These are phyloP conservation scores for Isichthys henryi DNA, from an alignment of 2,113 vertebrate species.

Conservation along the genomic window DNA sequence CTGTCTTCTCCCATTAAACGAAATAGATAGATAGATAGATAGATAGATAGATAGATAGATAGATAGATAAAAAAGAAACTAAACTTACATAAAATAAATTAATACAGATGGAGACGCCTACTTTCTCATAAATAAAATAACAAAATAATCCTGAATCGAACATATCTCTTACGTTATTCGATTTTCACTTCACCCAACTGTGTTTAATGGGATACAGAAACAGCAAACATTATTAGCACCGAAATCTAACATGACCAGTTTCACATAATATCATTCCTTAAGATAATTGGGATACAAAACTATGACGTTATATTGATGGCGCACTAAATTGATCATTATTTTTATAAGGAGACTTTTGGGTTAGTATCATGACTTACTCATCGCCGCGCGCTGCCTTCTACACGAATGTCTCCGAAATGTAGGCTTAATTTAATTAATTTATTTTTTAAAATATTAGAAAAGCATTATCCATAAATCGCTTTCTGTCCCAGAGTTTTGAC, in stretches of 20 bases:
- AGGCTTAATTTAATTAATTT: neutral
- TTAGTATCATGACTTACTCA: neutral
- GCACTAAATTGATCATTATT: neutral
- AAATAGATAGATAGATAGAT: neutral
- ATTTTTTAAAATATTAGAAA: neutral
- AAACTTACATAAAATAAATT: neutral
- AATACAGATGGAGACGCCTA: neutral
- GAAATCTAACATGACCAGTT: neutral
- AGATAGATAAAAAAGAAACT: neutral
- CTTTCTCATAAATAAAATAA: neutral
- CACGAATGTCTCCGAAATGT: neutral
- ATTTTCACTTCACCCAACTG: neutral
- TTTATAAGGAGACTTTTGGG: neutral
- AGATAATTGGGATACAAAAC: neutral
- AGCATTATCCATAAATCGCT: neutral
- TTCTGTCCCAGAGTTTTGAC: neutral
- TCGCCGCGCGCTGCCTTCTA: neutral
- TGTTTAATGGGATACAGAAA: neutral
- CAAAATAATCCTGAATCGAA: neutral
- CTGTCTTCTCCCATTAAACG: neutral
- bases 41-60: neutral
- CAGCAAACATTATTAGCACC: neutral
- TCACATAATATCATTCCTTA: neutral
- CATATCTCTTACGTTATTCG: neutral
- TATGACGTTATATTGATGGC: neutral